Evolutionary conservation across 2,113 vertebrate genomes (phyloP).

Genomic region (Rhinoderma darwinii): DNA sequence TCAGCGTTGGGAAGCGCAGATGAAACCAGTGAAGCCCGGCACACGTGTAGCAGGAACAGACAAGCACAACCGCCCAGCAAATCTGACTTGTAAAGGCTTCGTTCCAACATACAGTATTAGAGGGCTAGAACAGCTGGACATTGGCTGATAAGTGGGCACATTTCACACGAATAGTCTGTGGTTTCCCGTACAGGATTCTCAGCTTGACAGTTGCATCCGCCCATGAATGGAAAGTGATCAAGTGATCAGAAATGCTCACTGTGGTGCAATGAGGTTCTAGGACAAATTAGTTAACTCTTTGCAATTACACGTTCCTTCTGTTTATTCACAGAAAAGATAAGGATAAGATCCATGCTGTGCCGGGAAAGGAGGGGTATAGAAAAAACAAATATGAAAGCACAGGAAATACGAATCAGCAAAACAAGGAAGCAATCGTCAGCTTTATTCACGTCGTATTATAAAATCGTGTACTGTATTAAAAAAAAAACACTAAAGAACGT

Average conservation of each 20-base stretch:
- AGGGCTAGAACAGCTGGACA: background rate
- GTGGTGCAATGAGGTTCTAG: too few relatives aligned
- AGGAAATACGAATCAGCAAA: background rate
- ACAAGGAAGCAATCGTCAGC: background rate
- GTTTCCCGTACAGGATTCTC: background rate
- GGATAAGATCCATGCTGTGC: background rate
- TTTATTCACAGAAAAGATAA: background rate
- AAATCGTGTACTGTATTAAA: background rate
- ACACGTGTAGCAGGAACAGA: slow-evolving; percentile 18
- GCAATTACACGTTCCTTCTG: too few relatives aligned
- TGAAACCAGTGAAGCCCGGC: slow-evolving; percentile 15
- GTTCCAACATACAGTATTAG: background rate
- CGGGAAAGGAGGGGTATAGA: background rate
- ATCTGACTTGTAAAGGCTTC: background rate
- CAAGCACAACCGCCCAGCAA: background rate
- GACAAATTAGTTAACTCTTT: too few relatives aligned
- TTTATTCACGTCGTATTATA: background rate
- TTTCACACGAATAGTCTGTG: background rate
- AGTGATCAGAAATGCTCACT: background rate
- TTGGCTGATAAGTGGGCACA: background rate
- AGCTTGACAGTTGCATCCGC: background rate
- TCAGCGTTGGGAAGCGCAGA: background rate
- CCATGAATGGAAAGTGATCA: background rate
- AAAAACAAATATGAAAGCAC: background rate
- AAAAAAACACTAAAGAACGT: background rate